Base-by-base conservation (phyloP, 2,888 invertebrate genomes). In the Azorinus chamasolen region DNA sequence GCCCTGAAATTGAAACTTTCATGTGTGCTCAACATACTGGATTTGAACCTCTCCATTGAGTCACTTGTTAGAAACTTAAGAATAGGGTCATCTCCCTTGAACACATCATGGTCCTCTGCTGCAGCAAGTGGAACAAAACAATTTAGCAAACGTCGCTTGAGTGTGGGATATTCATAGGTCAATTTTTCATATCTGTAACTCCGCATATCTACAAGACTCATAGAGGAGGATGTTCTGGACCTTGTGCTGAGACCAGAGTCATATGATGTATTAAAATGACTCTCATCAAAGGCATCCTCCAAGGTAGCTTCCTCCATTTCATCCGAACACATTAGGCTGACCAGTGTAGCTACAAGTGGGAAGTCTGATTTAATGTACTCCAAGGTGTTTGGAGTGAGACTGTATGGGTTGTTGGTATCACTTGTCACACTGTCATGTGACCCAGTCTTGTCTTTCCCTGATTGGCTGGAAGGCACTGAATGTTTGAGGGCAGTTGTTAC, bases 151-250 rank as follows among this genome's bases (percentile, higher is more conserved):
- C 89, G 91, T 32, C 88, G 87, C 79, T 89, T 86, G 53, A 91
- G 77, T 25, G 86, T 82, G 0, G 90, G 90, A 69, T 88, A 90
- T 22, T 90, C 89, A 16, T 88, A 79, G 0, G 87, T 83, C 24
- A 91, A 76, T 69, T 88, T 87, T 25, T 89, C 89, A 65, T 91
- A 91, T 2, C 90, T 83, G 64, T 91, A 91, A 70, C 91, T 91
- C 50, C 87, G 83, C 22, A 91, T 88, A 69, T 91, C 90, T 8
- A 90, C 87, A 18, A 89, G 62, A 63, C 87, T 89, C 68, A 90
- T 90, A 32, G 89, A 90, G 0, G 89, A 90, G 10, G 79, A 71
- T 10, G 86, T 77, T 46, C 86, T 74, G 6, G 63, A 65, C 57
- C 84, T 69, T n/a, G 50, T 55, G 3, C 57, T 41, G n/a, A 32